Base-by-base conservation (phyloP, 2,888 invertebrate genomes). In the Tillus elongatus region DNA sequence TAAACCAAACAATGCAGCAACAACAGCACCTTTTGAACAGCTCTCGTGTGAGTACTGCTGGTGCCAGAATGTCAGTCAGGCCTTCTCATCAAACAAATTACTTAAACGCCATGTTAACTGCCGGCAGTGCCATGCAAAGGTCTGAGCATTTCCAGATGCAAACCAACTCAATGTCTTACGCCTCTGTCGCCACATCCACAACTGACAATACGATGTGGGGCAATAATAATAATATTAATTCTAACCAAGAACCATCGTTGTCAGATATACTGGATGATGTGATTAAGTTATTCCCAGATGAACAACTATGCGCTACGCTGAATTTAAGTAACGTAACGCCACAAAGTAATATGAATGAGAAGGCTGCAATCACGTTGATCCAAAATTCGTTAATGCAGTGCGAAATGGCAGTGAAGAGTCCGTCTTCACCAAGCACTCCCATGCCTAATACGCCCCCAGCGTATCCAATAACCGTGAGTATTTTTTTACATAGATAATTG, bases 361-460 rank as follows among this genome's bases (percentile, higher is more conserved):
- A 82, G 60, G 77, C 81, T 66, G 86, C 85, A 43, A 93, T 93
- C 45, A 86, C 82, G 58, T 88, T 83, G 31, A 95, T 95, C 56
- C 86, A 89, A 57, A 83, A 87, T 61, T 86, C 85, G 53, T 70
- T 95, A 56, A 93, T 93, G 91, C 82, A 80, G 54, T 83, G 77
- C 57, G 88, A 88, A 64, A 75, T 75, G 41, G 68, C 61, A 37
- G 72, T 77, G 38, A 80, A 79, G 61, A 73, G 73, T 52, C 78
- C 80, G 39, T 67, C 71, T 50, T 72, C 72, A 50, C 71, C 72
- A 34, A 68, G 70, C 34, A 68, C 71, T 49, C 49, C 58, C n/a
- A 39, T 60, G 60, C 62, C 42, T 61, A 65, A 73, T 37, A 73
- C 76, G 16, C 76, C 77, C 35, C 76, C 77, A 26, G 74, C 74